A percentile compares a stretch with the other conserved stretches of the same genome.
phyloP scores from a whole-genome alignment of 2,113 vertebrate species.

The Zosterops pallidus region DNA sequence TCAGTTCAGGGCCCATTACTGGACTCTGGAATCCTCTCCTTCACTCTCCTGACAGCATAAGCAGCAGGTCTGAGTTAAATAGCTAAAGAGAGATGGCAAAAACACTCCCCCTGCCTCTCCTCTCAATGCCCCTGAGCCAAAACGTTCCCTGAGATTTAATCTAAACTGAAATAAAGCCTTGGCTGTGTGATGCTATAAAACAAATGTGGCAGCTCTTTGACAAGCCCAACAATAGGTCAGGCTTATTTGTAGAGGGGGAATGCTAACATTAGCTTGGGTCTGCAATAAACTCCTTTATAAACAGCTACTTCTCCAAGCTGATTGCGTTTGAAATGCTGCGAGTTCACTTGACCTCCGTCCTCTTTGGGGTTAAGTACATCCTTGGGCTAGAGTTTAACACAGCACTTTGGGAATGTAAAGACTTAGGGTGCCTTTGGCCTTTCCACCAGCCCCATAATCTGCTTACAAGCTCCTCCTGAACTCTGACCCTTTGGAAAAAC shows the following conservation, averaged over 20 bases:
- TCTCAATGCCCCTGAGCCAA: background rate
- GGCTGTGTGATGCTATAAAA: background rate
- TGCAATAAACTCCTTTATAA: conserved; percentile 50
- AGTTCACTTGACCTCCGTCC: conserved; percentile 65
- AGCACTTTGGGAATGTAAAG: conserved; percentile 64
- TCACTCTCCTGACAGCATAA: background rate
- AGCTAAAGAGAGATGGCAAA: background rate
- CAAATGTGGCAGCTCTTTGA: conserved; percentile 39
- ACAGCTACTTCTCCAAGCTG: conserved; percentile 29
- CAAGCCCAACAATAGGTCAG: conserved; percentile 19
- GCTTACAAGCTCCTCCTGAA: conserved; percentile 42
- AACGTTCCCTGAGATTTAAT: conserved; percentile 18
- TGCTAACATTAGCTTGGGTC: conserved; percentile 13
- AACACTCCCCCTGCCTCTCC: background rate
- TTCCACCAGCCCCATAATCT: conserved; percentile 57
- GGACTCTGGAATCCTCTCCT: background rate
- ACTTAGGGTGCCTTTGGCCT: conserved; percentile 55
- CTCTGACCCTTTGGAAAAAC: conserved; percentile 54
- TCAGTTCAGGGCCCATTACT: background rate
- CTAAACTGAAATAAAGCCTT: conserved; percentile 25
- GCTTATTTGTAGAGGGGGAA: conserved; percentile 39
- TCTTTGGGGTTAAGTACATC: conserved; percentile 66
- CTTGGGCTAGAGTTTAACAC: conserved; percentile 58
- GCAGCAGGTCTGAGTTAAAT: background rate
- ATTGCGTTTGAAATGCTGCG: conserved; percentile 56